Evolutionary conservation across 2,797 vertebrate species (phyloP), one percentile per base, ranked within the genome.

Genomic region (Catamblyrhynchus diadema): DNA sequence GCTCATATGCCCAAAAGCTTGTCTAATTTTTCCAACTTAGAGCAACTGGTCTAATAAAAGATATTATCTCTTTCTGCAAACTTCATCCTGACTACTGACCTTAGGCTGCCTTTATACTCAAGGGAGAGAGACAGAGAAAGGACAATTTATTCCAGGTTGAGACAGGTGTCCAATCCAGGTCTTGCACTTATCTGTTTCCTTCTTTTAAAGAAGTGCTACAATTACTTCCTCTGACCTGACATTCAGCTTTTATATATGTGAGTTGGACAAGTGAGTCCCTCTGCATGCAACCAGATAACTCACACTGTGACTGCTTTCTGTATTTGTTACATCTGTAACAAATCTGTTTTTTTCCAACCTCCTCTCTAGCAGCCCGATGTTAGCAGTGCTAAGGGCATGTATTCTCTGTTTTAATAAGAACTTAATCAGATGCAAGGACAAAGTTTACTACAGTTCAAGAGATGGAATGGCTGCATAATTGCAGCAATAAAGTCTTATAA

Each of bases 21-120:
- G 48, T 62, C 69, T 78, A 86, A 86, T 71, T 96, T 94, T 96
- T 96, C 85, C 85, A 90, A 30, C 65, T 81, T 83, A 81, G 12
- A 94, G 72, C 85, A 91, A 57, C 57, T 78, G 79, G 42, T 90
- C 85, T 94, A 96, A 96, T 90, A 95, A 91, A 94, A 91, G 87
- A 59, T 42, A 69, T 10, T 92, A 84, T 88, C 33, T 89, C 73
- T 64, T n/a, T 56, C 82, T 65, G 80, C 35, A 88, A 83, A 90
- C 33, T 53, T 88, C 74, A 81, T 50, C 35, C 72, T 69, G 42
- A 64, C 54, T 79, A 65, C 79, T 69, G 80, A 93, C 30, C 53
- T 54, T n/a, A 79, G 57, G 54, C 14, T 75, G 61, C 72, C 72
- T 78, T 81, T 59, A 83, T 4, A 91, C 47, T 53, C 65, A 78